Conservation (phyloP, 2,888 invertebrate genomes). For the Dichetophora obliterata region DNA sequence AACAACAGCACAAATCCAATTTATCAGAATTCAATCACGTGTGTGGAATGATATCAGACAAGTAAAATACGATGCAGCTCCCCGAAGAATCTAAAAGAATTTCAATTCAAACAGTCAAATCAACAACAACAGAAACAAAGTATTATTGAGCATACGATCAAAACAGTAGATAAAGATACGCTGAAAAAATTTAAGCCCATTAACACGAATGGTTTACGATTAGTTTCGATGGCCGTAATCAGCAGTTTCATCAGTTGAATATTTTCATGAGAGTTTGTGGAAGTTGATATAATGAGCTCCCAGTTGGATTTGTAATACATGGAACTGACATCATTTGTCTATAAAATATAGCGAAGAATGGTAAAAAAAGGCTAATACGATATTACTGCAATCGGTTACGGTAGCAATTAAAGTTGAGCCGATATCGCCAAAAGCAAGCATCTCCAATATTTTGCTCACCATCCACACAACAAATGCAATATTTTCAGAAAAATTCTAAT, state of each 20-base stretch:
- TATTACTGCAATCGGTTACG: slow-evolving; percentile 44
- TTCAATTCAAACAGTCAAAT: too few species aligned
- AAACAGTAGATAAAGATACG: slow-evolving; percentile 55
- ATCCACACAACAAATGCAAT: slow-evolving; percentile 50
- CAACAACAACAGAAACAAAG: too few species aligned
- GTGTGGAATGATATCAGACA: too few species aligned
- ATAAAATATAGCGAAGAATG: not conserved
- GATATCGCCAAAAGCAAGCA: slow-evolving; percentile 51
- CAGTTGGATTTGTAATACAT: slow-evolving; percentile 60
- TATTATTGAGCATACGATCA: too few species aligned
- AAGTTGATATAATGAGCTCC: slow-evolving; percentile 57
- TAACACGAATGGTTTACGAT: slow-evolving; percentile 54
- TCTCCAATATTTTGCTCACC: slow-evolving; percentile 49
- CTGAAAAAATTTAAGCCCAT: slow-evolving; percentile 60
- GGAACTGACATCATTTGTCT: slow-evolving; percentile 58
- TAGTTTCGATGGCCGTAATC: slow-evolving; percentile 55
- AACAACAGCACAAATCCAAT: too few species aligned
- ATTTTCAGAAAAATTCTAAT: slow-evolving; percentile 46
- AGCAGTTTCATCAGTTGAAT: slow-evolving; percentile 57
- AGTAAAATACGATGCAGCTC: too few species aligned
- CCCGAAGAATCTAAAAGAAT: too few species aligned
- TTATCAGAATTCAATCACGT: too few species aligned
- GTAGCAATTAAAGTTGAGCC: slow-evolving; percentile 51
- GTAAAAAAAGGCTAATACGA: not conserved
- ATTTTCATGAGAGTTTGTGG: slow-evolving; percentile 54